Conservation (phyloP, 2,113 vertebrate genomes). For the Empidonax alnorum region DNA sequence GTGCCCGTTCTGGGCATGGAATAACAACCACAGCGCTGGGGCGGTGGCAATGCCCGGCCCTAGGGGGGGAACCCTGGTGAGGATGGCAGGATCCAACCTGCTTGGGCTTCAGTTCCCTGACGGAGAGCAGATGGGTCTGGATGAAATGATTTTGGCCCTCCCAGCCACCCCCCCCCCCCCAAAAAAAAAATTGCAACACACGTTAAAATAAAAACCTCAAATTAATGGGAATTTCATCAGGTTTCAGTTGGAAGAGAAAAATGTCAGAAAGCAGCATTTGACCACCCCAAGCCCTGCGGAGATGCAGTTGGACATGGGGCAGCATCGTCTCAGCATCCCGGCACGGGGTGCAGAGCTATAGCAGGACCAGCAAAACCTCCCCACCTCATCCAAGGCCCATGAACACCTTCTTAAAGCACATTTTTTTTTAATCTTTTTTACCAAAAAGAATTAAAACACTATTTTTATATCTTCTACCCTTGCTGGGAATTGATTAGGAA, state of each 20-base stretch:
- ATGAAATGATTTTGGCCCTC: background rate
- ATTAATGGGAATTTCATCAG: background rate
- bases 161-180: no score
- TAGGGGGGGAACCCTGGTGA: background rate
- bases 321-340: background rate
- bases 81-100: background rate
- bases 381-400: background rate
- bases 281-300: background rate
- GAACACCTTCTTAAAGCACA: background rate
- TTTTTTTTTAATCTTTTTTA: background rate
- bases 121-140: background rate
- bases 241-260: background rate
- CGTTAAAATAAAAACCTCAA: background rate
- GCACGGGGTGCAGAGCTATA: background rate
- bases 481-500: background rate
- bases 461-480: background rate
- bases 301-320: background rate
- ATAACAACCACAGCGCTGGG: background rate
- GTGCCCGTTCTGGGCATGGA: background rate
- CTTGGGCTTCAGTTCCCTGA: background rate
- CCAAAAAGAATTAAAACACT: background rate
- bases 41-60: background rate
- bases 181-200: background rate
- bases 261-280: background rate
- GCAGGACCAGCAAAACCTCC: background rate